Percentiles rank a stretch among this genome's conserved stretches.
Evolutionary conservation across 2,888 invertebrate species (phyloP).

Genomic region (Drosophila niveifrons): DNA sequence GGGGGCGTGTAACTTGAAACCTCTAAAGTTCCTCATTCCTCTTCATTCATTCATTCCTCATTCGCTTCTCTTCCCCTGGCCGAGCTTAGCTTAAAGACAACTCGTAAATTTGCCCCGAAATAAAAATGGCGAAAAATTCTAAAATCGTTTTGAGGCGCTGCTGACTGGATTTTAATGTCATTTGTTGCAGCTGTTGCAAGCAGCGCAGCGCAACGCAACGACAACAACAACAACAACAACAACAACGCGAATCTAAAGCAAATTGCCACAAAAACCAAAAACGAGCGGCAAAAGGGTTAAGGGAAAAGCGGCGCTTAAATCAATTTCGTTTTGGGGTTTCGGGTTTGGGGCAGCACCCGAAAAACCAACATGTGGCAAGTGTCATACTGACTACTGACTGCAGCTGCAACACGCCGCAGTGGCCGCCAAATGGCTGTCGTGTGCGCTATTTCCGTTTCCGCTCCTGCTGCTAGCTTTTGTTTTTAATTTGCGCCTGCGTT

Average conservation of each 20-base stretch:
- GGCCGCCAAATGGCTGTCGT: conserved; percentile 51
- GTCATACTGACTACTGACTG: conserved; percentile 39
- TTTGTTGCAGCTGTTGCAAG: conserved; percentile 69
- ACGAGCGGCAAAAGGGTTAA: conserved; percentile 11
- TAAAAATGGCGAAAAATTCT: conserved; percentile 39
- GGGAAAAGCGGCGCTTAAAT: conserved; percentile 58
- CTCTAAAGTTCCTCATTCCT: neutral
- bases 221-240: conserved; percentile 22
- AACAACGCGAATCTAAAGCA: conserved; percentile 19
- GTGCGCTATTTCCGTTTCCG: conserved; percentile 61
- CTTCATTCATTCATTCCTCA: too few relatives aligned
- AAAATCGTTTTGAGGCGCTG: conserved; percentile 46
- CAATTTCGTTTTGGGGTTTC: conserved; percentile 60
- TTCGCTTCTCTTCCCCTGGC: neutral
- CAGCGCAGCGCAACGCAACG: neutral
- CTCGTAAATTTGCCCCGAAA: conserved; percentile 40
- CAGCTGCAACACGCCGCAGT: conserved; percentile 53
- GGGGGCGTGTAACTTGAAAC: conserved; percentile 61
- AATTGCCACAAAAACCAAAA: conserved; percentile 49
- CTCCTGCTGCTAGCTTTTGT: conserved; percentile 33
- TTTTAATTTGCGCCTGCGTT: conserved; percentile 38
- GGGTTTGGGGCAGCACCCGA: conserved; percentile 24
- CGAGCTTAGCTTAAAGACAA: conserved; percentile 38
- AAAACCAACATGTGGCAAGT: conserved; percentile 71
- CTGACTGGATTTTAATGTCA: conserved; percentile 70